Evolutionary conservation across 92 coral and sea anemone species (phyloP).

Genomic region (Muricea muricata): DNA sequence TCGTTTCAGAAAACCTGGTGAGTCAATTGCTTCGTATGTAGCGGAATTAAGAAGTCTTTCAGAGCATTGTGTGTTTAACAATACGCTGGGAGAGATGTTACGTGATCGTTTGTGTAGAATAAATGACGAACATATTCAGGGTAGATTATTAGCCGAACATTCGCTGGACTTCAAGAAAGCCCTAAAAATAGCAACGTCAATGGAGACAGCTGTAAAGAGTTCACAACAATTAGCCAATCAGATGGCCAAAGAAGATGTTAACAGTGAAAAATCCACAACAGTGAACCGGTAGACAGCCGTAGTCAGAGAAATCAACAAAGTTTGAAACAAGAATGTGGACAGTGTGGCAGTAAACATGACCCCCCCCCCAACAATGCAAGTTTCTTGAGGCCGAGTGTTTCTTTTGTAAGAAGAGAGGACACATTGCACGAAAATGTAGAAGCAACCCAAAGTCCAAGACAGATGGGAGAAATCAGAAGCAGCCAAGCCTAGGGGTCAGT

Average conservation of each 20-base stretch:
- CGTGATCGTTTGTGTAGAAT: conserved; percentile 61
- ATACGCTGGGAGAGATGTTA: conserved; percentile 50
- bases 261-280: not conserved
- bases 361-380: not conserved
- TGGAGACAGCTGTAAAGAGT: conserved; percentile 22
- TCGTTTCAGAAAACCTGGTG: conserved; percentile 52
- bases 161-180: conserved; percentile 1
- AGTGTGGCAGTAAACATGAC: conserved; percentile 9
- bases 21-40: conserved; percentile 29
- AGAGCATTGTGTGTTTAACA: conserved; percentile 55
- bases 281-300: not conserved
- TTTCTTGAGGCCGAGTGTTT: conserved; percentile 15
- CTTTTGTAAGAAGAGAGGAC: conserved; percentile 4
- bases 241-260: not conserved
- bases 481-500: not conserved
- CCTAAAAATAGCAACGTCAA: conserved; percentile 5
- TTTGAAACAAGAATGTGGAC: not conserved
- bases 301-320: not conserved
- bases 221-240: not conserved
- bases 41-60: conserved; percentile 42
- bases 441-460: not conserved
- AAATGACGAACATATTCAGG: conserved; percentile 27
- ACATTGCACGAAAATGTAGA: conserved; percentile 24
- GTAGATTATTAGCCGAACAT: conserved; percentile 9
- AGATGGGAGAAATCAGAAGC: not conserved